Percentiles rank a stretch among this genome's conserved stretches.
These are phyloP conservation scores for Aspidiotus destructor DNA, from an alignment of 2,888 invertebrate species.

Conservation along the genomic window DNA sequence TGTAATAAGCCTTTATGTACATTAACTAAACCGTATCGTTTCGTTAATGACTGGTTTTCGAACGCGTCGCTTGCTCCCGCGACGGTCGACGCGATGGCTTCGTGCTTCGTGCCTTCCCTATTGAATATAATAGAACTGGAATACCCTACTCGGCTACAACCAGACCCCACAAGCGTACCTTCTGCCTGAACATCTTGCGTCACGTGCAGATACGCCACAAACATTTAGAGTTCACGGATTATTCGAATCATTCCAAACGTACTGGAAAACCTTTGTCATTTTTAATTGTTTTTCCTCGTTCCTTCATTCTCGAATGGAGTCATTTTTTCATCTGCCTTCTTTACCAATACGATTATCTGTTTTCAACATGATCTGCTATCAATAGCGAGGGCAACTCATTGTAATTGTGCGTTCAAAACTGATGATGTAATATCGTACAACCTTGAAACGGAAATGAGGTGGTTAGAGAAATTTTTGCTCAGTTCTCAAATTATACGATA, in stretches of 20 bases:
- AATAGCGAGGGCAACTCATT: not conserved
- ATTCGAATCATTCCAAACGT: not conserved
- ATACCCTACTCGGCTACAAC: too few species aligned
- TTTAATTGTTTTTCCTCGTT: constrained; percentile 2
- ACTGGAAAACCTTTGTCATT: constrained; percentile 19
- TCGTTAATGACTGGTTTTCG: too few species aligned
- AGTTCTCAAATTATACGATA: too few species aligned
- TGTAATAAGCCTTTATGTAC: constrained; percentile 21
- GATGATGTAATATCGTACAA: too few species aligned
- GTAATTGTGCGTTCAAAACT: too few species aligned
- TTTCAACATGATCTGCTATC: not conserved
- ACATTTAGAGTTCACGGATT: constrained; percentile 5
- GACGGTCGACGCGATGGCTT: too few species aligned
- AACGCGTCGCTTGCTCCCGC: too few species aligned
- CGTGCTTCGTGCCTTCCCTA: too few species aligned
- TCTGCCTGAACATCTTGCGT: constrained; percentile 5
- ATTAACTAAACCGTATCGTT: constrained; percentile 19
- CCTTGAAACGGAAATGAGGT: too few species aligned
- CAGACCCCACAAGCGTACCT: not conserved
- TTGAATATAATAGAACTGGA: too few species aligned
- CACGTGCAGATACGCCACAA: constrained; percentile 21
- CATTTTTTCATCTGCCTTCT: not conserved
- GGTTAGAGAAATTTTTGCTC: too few species aligned
- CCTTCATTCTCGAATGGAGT: not conserved
- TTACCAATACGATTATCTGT: not conserved